phyloP scores from a whole-genome alignment of 1,140 invertebrate species.

The Drosophila sturtevanti region DNA sequence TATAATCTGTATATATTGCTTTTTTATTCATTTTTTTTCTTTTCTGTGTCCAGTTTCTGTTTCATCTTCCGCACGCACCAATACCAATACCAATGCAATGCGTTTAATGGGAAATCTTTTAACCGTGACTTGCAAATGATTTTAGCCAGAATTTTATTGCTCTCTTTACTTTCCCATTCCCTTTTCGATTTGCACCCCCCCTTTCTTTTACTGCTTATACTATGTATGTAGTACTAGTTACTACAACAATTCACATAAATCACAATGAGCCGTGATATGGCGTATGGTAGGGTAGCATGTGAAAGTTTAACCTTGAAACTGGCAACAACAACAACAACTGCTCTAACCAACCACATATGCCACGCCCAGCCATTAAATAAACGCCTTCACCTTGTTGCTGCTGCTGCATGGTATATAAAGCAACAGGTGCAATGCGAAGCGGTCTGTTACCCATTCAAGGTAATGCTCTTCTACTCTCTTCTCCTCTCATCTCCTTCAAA shows the following conservation, averaged over 20 bases:
- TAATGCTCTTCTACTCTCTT: conserved; percentile 19
- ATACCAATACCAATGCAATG: too few species aligned
- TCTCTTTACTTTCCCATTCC: too few species aligned
- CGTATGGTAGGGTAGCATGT: too few species aligned
- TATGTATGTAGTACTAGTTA: too few species aligned
- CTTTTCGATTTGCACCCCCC: too few species aligned
- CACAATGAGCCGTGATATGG: neutral
- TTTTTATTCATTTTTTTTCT: too few species aligned
- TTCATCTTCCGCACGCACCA: conserved; percentile 18
- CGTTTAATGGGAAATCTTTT: conserved; percentile 42
- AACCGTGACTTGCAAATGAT: too few species aligned
- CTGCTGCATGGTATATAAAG: conserved; percentile 19
- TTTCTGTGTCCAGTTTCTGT: conserved; percentile 39
- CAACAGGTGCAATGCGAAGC: conserved; percentile 56
- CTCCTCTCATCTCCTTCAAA: too few species aligned
- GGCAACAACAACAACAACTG: too few species aligned
- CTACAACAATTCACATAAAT: conserved; percentile 9
- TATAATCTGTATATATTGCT: too few species aligned
- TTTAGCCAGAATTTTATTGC: too few species aligned
- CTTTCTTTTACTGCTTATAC: too few species aligned
- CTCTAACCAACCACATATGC: conserved; percentile 34
- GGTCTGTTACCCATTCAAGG: conserved; percentile 8
- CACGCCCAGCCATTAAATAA: neutral
- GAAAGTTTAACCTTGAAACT: conserved; percentile 11
- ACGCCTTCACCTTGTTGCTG: neutral